These are phyloP conservation scores for Jacana jacana DNA, from an alignment of 2,113 vertebrate genomes.

Conservation along the genomic window DNA sequence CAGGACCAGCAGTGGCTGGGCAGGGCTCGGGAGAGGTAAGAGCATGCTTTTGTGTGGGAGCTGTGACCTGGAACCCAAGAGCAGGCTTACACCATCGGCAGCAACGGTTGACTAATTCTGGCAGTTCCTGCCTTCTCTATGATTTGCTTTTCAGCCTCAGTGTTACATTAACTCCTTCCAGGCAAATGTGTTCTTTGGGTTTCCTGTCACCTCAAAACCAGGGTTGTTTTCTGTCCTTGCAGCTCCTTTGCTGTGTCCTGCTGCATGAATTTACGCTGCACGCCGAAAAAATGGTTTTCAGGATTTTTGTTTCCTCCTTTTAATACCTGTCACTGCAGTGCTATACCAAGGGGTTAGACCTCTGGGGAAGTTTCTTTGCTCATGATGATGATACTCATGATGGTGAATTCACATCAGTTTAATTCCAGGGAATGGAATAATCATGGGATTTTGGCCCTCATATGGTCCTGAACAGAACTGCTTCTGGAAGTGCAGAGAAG, in stretches of 20 bases:
- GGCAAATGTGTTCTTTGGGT: background rate
- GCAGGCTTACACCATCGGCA: background rate
- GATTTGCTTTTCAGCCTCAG: background rate
- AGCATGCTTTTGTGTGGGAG: slow-evolving; percentile 43
- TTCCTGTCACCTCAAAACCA: background rate
- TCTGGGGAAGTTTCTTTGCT: background rate
- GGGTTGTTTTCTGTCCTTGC: background rate
- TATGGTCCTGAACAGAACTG: background rate
- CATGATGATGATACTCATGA: background rate
- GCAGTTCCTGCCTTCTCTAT: background rate
- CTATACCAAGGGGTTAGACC: background rate
- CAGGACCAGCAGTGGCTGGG: background rate
- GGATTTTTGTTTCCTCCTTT: background rate
- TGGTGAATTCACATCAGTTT: background rate
- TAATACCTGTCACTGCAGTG: background rate
- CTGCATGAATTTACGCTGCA: background rate
- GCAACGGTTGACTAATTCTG: background rate
- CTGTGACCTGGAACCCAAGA: slow-evolving; percentile 44
- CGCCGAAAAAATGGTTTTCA: background rate
- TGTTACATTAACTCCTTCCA: background rate
- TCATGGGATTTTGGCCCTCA: background rate
- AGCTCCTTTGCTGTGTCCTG: background rate
- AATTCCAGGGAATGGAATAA: background rate
- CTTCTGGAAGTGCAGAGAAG: background rate
- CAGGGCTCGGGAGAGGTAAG: background rate